These are phyloP conservation scores for Alexandromys fortis DNA, from an alignment of 2,113 vertebrate species.

Conservation along the genomic window DNA sequence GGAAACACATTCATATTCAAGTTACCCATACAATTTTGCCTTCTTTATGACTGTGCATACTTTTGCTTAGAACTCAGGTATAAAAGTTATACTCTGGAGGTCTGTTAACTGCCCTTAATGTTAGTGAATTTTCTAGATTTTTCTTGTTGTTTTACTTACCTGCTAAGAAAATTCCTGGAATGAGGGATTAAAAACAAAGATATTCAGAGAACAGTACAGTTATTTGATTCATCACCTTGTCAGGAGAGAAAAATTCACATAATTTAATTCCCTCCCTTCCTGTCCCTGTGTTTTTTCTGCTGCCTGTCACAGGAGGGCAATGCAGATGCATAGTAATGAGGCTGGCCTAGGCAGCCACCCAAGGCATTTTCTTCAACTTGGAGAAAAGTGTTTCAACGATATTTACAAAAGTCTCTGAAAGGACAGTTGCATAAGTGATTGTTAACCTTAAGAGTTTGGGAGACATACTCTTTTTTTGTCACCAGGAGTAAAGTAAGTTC, in stretches of 20 bases:
- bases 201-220: conserved; percentile 41
- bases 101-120: background rate
- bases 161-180: conserved; percentile 65
- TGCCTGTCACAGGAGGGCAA: conserved; percentile 66
- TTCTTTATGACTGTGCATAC: background rate
- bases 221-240: conserved; percentile 73
- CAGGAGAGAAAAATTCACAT: conserved; percentile 63
- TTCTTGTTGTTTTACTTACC: conserved; percentile 47
- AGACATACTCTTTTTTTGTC: background rate
- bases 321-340: conserved; percentile 65
- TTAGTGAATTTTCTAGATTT: conserved; percentile 51
- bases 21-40: background rate
- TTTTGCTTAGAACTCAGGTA: background rate
- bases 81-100: conserved; percentile 5
- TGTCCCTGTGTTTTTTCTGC: conserved; percentile 55
- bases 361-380: conserved; percentile 64
- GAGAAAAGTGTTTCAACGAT: conserved; percentile 52
- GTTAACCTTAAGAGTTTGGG: conserved; percentile 42
- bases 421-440: conserved; percentile 71
- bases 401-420: conserved; percentile 61
- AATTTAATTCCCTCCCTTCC: conserved; percentile 64
- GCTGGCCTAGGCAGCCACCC: conserved; percentile 61
- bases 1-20: background rate
- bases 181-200: conserved; percentile 52
- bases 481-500: background rate